Percentiles rank a stretch among this genome's conserved stretches.
Conservation (phyloP, 2,797 vertebrate genomes). For the Fundulus diaphanus region DNA sequence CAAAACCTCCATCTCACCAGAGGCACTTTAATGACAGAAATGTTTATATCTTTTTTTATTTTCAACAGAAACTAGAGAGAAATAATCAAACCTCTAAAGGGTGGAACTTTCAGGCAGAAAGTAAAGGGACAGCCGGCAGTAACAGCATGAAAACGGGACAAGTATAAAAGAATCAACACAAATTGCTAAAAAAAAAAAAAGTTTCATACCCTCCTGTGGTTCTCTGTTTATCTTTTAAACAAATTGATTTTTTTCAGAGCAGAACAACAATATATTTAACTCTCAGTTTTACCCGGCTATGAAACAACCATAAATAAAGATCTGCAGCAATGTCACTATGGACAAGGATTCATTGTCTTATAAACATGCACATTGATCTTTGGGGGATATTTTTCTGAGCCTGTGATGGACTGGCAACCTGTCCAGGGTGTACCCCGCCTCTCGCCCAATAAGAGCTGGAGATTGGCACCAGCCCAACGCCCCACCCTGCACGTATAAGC, state of each 20-base stretch:
- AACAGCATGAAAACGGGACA: background rate
- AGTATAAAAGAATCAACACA: no score
- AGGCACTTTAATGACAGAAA: background rate
- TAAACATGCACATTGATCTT: background rate
- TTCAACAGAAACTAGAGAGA: background rate
- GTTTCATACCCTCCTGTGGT: background rate
- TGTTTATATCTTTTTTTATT: background rate
- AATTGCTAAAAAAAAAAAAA: background rate
- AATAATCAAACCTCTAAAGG: background rate
- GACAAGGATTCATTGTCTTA: background rate
- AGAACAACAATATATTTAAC: no score
- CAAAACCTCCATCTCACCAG: background rate
- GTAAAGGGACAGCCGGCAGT: background rate
- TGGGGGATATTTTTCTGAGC: background rate
- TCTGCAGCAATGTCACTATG: no score
- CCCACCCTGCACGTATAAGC: no score
- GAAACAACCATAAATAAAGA: no score
- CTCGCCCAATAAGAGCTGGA: no score
- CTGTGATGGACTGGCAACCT: no score
- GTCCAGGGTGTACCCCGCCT: no score
- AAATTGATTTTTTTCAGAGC: background rate
- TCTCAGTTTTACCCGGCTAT: no score
- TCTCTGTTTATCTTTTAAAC: background rate
- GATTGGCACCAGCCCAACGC: no score
- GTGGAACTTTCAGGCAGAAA: background rate